Conservation (phyloP, 2,797 vertebrate genomes). For the Cynopterus sphinx region DNA sequence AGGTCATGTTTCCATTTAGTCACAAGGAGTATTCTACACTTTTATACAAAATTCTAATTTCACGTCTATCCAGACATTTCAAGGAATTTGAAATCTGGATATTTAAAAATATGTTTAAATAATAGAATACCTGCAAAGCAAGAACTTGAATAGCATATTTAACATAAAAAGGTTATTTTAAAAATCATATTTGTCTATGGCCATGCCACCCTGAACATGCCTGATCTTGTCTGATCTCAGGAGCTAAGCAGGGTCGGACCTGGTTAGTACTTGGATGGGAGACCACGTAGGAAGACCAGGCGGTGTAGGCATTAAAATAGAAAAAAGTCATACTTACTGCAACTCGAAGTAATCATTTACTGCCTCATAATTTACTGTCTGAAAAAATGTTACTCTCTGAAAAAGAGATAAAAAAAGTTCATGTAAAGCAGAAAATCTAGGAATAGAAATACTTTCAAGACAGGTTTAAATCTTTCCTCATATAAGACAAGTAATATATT, state of each 20-base stretch:
- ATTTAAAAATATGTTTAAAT: constrained; percentile 42
- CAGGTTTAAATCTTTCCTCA: neutral
- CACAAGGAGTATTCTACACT: neutral
- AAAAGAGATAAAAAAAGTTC: constrained; percentile 54
- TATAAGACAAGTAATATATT: neutral
- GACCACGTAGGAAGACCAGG: too few species aligned
- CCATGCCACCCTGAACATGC: too few species aligned
- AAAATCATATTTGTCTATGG: constrained; percentile 58
- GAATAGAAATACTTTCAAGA: neutral
- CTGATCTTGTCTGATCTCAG: too few species aligned
- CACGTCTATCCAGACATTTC: neutral
- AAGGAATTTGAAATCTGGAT: constrained; percentile 19
- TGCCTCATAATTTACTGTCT: constrained; percentile 55
- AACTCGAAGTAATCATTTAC: neutral
- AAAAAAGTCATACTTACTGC: constrained; percentile 72
- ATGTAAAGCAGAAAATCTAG: neutral
- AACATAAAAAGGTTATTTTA: constrained; percentile 13
- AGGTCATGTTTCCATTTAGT: neutral
- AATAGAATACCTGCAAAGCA: neutral
- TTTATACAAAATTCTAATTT: neutral
- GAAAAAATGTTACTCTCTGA: constrained; percentile 65
- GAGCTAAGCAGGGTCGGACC: too few species aligned
- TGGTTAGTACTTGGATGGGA: too few species aligned
- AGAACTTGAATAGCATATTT: neutral
- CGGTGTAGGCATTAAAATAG: too few species aligned